These are phyloP conservation scores for Graptemys geographica DNA, from an alignment of 2,797 vertebrate species.

Conservation along the genomic window DNA sequence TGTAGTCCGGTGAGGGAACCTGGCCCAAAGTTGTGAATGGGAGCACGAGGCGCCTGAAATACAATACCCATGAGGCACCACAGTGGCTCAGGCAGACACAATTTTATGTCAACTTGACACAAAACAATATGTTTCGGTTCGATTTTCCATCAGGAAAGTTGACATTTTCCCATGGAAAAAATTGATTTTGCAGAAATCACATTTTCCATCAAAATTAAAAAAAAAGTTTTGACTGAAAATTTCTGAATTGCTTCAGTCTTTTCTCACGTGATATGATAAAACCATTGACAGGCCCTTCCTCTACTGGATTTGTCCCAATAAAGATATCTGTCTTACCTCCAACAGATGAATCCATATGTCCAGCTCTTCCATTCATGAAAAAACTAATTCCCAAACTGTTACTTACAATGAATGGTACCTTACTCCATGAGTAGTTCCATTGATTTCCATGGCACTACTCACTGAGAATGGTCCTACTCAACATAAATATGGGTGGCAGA, in stretches of 20 bases:
- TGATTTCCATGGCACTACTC: slow-evolving; percentile 13
- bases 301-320: background rate
- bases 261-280: slow-evolving; percentile 28
- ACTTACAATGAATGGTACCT: background rate
- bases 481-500: background rate
- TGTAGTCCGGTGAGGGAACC: background rate
- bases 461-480: slow-evolving; percentile 3
- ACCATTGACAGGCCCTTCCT: slow-evolving; percentile 33
- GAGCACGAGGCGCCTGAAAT: background rate
- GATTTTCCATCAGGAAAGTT: background rate
- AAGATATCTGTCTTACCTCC: background rate
- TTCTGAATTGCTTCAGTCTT: slow-evolving; percentile 47
- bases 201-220: slow-evolving; percentile 38
- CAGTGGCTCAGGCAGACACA: background rate
- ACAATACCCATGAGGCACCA: background rate
- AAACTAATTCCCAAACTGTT: background rate
- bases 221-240: slow-evolving; percentile 21
- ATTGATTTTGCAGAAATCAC: background rate
- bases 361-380: slow-evolving; percentile 21
- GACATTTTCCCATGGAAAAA: background rate
- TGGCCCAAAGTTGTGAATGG: background rate
- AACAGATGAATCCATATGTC: slow-evolving; percentile 14
- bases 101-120: background rate
- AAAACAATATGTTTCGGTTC: background rate
- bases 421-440: fast-evolving